Percentiles rank a stretch among this genome's conserved stretches.
These are phyloP conservation scores for Catalaphyllia jardinei DNA, from an alignment of 64 coral and sea anemone genomes.

Conservation along the genomic window DNA sequence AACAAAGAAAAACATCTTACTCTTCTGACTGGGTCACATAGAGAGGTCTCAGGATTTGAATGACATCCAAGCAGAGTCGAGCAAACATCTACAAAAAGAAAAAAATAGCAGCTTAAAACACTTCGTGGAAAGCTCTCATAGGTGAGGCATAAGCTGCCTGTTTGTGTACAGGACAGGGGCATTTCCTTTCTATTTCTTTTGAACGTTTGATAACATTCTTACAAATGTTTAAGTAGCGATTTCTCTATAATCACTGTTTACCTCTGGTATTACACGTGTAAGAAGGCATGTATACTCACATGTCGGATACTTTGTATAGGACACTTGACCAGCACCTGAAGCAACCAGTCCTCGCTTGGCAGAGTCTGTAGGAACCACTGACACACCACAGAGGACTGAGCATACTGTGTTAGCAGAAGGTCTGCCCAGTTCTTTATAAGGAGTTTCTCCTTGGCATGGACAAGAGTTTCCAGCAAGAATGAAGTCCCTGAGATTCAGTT, in stretches of 20 bases:
- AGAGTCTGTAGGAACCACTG: conserved; percentile 90
- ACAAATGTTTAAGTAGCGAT: too few relatives aligned
- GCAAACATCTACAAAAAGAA: conserved; percentile 74
- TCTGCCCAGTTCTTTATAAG: conserved; percentile 94
- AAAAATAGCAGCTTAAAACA: not conserved
- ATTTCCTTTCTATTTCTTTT: too few relatives aligned
- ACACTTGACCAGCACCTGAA: conserved; percentile 88
- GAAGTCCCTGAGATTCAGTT: conserved; percentile 41
- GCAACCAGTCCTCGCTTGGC: conserved; percentile 83
- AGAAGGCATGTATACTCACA: conserved; percentile 19
- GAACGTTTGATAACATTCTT: too few relatives aligned
- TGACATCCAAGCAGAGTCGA: conserved; percentile 77
- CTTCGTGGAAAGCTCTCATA: too few relatives aligned
- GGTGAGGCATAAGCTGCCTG: too few relatives aligned
- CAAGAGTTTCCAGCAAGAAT: conserved; percentile 89
- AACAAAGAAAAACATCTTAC: conserved; percentile 31
- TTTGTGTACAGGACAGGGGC: too few relatives aligned
- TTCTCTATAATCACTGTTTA: too few relatives aligned
- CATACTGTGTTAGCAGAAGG: conserved; percentile 78
- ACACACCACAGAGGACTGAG: conserved; percentile 69
- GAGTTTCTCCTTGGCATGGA: conserved; percentile 95
- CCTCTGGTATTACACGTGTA: not conserved
- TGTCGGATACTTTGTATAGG: conserved; percentile 83
- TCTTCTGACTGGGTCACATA: conserved; percentile 45
- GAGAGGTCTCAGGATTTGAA: conserved; percentile 85